Percentiles rank a stretch among this genome's conserved stretches.
Evolutionary conservation across 2,888 invertebrate species (phyloP).

Genomic region (Cerastoderma edule): DNA sequence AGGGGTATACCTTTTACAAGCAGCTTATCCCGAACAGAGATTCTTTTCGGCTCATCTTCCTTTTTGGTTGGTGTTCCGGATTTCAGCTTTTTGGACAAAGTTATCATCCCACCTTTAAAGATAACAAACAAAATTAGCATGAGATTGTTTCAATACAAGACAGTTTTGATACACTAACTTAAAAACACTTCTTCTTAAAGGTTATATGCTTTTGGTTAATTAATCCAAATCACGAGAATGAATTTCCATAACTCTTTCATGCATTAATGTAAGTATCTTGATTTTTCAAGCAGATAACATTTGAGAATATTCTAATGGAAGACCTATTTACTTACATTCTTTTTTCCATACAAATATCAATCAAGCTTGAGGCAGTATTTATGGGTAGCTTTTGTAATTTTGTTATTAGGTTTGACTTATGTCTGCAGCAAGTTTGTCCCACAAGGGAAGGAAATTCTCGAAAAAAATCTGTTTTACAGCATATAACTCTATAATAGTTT

Average conservation of each 20-base stretch:
- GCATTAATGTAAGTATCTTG: background rate
- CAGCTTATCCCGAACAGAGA: slow-evolving; percentile 91
- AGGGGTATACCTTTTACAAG: slow-evolving; percentile 93
- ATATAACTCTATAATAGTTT: too few relatives aligned
- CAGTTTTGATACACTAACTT: background rate
- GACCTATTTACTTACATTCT: too few relatives aligned
- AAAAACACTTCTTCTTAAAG: background rate
- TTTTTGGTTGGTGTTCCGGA: slow-evolving; percentile 67
- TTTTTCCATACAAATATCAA: too few relatives aligned
- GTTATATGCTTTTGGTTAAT: background rate
- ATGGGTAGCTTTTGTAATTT: too few relatives aligned
- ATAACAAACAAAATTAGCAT: background rate
- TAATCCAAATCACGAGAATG: background rate
- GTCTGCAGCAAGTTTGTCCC: too few relatives aligned
- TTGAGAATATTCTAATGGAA: too few relatives aligned
- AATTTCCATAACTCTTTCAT: background rate
- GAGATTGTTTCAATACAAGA: background rate
- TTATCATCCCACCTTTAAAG: slow-evolving; percentile 67
- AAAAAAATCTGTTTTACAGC: too few relatives aligned
- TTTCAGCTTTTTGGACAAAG: slow-evolving; percentile 75
- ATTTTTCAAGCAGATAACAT: too few relatives aligned
- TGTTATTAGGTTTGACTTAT: too few relatives aligned
- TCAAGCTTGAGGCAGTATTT: too few relatives aligned
- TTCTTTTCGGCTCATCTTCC: slow-evolving; percentile 85
- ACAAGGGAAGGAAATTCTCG: too few relatives aligned